phyloP scores from a whole-genome alignment of 30 jellyfish, hydroid and myxozoan genomes.

The Aurelia coerulea region DNA sequence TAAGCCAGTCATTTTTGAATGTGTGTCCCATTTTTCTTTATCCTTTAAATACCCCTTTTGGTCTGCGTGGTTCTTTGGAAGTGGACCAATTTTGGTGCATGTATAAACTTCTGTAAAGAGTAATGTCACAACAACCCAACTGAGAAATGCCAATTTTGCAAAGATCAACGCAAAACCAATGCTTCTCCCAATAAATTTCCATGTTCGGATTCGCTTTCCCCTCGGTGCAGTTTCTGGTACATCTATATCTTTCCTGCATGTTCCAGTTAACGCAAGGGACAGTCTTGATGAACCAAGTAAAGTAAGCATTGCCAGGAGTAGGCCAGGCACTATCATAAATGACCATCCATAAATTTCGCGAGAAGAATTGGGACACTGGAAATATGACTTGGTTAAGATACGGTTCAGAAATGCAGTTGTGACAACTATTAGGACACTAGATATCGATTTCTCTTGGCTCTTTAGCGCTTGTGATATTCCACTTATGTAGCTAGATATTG shows the following conservation, averaged over 20 bases:
- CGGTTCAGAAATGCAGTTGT: slow-evolving; percentile 6
- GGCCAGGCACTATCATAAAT: slow-evolving; percentile 32
- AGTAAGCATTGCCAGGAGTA: background rate
- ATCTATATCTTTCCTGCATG: slow-evolving; percentile 14
- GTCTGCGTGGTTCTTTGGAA: background rate
- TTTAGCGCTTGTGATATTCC: background rate
- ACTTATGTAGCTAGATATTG: no score
- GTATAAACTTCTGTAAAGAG: slow-evolving; percentile 24
- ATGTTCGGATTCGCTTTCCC: background rate
- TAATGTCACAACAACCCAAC: slow-evolving; percentile 28
- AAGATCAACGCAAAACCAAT: background rate
- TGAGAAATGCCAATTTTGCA: background rate
- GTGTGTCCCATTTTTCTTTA: slow-evolving; percentile 9
- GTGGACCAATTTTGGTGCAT: slow-evolving; percentile 41
- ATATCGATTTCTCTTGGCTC: background rate
- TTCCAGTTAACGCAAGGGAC: background rate
- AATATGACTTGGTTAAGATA: background rate
- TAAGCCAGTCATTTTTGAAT: slow-evolving; percentile 24
- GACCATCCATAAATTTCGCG: slow-evolving; percentile 15
- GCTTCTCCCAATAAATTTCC: background rate
- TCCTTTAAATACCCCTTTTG: background rate
- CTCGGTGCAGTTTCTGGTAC: slow-evolving; percentile 1
- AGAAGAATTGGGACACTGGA: slow-evolving; percentile 19
- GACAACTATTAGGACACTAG: background rate
- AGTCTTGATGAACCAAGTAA: background rate